A percentile compares a stretch with the other conserved stretches of the same genome.
Evolutionary conservation across 2,113 vertebrate species (phyloP).

Genomic region (Isichthys henryi): DNA sequence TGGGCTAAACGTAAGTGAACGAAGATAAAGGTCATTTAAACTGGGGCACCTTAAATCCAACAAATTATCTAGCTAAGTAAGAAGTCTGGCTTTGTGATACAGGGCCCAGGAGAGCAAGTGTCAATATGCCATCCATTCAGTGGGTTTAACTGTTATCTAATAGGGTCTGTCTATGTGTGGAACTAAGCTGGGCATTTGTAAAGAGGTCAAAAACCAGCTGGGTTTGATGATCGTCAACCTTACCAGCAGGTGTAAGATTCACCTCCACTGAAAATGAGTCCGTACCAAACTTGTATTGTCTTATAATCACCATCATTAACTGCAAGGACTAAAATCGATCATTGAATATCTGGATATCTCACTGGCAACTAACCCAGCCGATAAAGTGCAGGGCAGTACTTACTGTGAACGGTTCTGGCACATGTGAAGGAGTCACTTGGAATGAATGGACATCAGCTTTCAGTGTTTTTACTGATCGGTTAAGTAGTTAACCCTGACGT

Average conservation of each 20-base stretch:
- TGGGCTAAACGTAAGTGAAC: background rate
- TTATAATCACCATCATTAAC: background rate
- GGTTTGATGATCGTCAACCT: background rate
- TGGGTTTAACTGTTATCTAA: background rate
- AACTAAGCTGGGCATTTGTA: background rate
- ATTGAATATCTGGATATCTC: background rate
- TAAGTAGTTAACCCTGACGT: background rate
- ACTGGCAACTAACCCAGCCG: background rate
- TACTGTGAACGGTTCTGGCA: background rate
- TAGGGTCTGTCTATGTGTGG: background rate
- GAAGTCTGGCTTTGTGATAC: background rate
- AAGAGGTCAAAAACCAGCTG: background rate
- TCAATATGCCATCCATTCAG: background rate
- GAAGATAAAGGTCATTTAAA: background rate
- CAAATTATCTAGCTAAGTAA: background rate
- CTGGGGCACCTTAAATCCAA: background rate
- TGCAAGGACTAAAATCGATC: background rate
- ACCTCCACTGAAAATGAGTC: background rate
- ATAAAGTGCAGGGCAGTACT: background rate
- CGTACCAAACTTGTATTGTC: background rate
- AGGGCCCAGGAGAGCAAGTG: background rate
- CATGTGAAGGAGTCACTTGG: background rate
- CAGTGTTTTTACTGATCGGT: background rate
- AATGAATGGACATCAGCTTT: background rate
- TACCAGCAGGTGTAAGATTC: background rate